phyloP scores from a whole-genome alignment of 2,888 invertebrate genomes.

The Alviniconcha strummeri region DNA sequence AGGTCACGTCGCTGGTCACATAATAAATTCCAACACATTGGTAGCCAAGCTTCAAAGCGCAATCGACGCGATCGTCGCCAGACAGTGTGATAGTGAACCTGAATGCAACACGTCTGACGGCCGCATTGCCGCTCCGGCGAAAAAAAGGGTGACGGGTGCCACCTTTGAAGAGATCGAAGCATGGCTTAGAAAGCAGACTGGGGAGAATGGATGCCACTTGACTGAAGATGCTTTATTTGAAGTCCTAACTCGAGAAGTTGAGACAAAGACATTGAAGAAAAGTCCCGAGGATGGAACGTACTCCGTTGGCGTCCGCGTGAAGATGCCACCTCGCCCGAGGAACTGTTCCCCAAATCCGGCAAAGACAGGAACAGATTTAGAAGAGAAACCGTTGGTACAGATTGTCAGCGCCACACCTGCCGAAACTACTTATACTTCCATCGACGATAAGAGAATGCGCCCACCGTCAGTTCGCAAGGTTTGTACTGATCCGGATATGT shows the following conservation, averaged over 20 bases:
- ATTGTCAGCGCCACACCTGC: background rate
- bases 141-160: conserved; percentile 36
- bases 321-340: background rate
- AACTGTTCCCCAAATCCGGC: background rate
- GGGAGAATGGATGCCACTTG: conserved; percentile 7
- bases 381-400: background rate
- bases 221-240: conserved; percentile 23
- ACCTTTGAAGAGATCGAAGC: conserved; percentile 51
- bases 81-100: background rate
- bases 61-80: conserved; percentile 18
- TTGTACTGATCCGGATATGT: background rate
- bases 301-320: conserved; percentile 21
- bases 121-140: background rate
- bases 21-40: conserved; percentile 44
- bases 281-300: background rate
- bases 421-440: conserved; percentile 9
- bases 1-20: conserved; percentile 75
- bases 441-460: conserved; percentile 17
- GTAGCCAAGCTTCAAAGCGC: conserved; percentile 24
- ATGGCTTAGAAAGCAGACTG: conserved; percentile 44
- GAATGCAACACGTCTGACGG: conserved; percentile 1
- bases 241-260: conserved; percentile 29
- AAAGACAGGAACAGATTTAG: background rate
- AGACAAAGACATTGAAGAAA: conserved; percentile 19
- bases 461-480: conserved; percentile 34